Percentiles rank a stretch among this genome's conserved stretches.
phyloP scores from a whole-genome alignment of 2,113 vertebrate genomes.

The Cathartes aura region DNA sequence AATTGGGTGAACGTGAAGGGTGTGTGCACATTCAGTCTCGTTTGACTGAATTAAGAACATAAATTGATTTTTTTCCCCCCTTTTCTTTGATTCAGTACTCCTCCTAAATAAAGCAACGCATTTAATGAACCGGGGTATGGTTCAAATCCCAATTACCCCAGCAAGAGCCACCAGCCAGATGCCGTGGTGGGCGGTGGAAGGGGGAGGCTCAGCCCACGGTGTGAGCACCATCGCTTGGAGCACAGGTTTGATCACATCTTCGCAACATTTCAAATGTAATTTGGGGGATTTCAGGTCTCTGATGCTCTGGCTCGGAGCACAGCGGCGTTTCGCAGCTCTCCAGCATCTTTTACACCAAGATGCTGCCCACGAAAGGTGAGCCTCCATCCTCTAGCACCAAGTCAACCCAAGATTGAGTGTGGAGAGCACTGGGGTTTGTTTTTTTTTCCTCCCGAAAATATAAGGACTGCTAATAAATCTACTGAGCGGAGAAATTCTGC shows the following conservation, averaged over 20 bases:
- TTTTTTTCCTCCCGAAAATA: too few relatives aligned
- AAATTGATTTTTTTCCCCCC: neutral
- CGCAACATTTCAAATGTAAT: neutral
- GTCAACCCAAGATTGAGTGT: neutral
- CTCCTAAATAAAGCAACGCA: neutral
- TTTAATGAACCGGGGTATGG: too few relatives aligned
- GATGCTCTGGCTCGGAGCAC: rapidly evolving
- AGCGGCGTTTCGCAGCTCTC: neutral
- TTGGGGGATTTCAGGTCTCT: neutral
- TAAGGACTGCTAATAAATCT: neutral
- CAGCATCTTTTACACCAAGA: neutral
- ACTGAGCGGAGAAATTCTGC: neutral
- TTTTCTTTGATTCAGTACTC: neutral
- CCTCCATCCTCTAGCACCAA: neutral
- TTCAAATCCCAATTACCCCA: neutral
- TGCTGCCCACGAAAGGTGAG: neutral
- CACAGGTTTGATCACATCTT: neutral
- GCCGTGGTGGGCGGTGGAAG: rapidly evolving
- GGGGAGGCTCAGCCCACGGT: neutral
- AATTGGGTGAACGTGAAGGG: neutral
- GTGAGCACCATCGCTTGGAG: neutral
- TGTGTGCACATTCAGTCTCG: neutral
- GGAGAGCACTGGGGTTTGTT: neutral
- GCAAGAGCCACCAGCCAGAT: too few relatives aligned
- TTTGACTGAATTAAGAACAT: neutral